These are phyloP conservation scores for Akabosia matsudoensis DNA, from an alignment of 1,140 invertebrate genomes.

Conservation along the genomic window DNA sequence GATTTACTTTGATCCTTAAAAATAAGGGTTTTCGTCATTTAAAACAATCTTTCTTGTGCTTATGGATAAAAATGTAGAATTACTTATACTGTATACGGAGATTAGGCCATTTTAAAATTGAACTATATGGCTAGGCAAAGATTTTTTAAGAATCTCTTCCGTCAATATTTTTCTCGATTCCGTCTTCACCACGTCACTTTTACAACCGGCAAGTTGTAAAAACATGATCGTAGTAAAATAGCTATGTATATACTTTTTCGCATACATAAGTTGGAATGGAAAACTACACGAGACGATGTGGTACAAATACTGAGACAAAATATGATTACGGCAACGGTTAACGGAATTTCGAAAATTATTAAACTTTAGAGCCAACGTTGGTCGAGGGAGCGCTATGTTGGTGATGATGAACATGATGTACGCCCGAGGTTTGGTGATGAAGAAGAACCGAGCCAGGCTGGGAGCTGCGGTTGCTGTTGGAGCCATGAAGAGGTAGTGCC, in stretches of 20 bases:
- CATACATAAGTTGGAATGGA: no score
- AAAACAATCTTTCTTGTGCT: neutral
- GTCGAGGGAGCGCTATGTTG: neutral
- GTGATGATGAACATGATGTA: neutral
- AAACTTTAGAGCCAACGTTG: slow-evolving; percentile 9
- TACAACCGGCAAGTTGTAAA: neutral
- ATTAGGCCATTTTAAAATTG: neutral
- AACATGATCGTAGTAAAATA: no score
- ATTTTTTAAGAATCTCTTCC: neutral
- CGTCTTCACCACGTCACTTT: neutral
- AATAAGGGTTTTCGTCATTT: neutral
- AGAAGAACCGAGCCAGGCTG: neutral
- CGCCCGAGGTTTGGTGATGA: neutral
- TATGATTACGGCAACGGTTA: neutral
- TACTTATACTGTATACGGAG: neutral
- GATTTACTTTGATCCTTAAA: neutral
- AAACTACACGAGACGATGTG: no score
- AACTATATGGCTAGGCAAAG: neutral
- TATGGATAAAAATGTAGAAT: neutral
- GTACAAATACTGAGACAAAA: neutral
- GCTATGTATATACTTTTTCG: no score
- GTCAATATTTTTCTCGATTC: neutral
- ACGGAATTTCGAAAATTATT: neutral
- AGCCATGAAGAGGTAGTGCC: neutral
- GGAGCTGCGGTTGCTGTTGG: neutral